Percentiles rank a stretch among this genome's conserved stretches.
These are phyloP conservation scores for Dicaeum eximium DNA, from an alignment of 2,113 vertebrate species.

Conservation along the genomic window DNA sequence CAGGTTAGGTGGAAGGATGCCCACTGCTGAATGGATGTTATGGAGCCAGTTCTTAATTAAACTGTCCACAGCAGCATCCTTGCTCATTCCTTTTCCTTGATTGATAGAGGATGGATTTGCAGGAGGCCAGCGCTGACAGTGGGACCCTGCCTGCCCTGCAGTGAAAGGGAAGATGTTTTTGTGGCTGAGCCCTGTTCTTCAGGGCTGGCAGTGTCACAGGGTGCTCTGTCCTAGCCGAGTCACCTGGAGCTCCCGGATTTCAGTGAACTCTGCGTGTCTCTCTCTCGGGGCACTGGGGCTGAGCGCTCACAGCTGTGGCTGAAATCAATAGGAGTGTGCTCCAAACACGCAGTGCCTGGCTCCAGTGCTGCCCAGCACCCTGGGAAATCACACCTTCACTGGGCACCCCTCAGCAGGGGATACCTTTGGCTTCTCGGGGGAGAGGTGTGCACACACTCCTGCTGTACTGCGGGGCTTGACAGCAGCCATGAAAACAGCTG, in stretches of 20 bases:
- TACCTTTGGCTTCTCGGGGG: background rate
- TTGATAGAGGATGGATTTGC: background rate
- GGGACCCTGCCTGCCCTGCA: background rate
- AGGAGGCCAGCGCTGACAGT: background rate
- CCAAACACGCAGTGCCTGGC: background rate
- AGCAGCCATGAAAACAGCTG: background rate
- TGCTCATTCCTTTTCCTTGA: background rate
- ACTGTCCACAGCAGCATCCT: background rate
- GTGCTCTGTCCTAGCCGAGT: background rate
- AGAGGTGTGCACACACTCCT: background rate
- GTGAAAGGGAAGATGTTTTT: background rate
- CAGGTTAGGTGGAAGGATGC: background rate
- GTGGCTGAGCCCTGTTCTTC: background rate
- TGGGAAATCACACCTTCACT: background rate
- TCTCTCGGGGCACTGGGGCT: background rate
- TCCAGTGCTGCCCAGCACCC: background rate
- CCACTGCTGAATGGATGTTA: background rate
- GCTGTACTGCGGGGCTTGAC: background rate
- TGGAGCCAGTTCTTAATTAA: background rate
- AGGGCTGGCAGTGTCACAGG: background rate
- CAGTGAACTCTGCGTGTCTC: rapidly evolving
- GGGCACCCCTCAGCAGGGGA: background rate
- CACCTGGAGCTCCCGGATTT: background rate
- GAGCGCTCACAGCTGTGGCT: background rate
- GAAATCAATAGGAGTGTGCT: background rate